phyloP scores from a whole-genome alignment of 2,797 vertebrate species.

The Alcedo quadribrachys region DNA sequence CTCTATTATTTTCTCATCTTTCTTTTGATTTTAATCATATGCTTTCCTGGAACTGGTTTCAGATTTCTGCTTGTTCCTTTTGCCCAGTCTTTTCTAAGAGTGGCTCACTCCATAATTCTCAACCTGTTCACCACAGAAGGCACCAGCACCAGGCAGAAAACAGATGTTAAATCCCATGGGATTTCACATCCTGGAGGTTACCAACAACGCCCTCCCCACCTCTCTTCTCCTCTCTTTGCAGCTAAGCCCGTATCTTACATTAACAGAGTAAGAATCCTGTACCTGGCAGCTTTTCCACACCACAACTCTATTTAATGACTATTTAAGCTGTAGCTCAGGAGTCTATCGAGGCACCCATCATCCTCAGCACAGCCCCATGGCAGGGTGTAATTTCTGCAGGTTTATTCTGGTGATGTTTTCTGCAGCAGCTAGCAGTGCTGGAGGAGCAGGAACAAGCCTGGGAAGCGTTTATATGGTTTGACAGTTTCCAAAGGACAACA shows the following conservation, averaged over 20 bases:
- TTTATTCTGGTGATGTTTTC: constrained; percentile 13
- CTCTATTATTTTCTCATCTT: background rate
- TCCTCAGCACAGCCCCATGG: background rate
- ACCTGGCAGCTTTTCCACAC: background rate
- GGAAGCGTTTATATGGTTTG: constrained; percentile 42
- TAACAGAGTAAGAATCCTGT: background rate
- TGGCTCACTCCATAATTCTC: background rate
- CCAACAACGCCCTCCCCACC: background rate
- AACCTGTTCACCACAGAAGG: background rate
- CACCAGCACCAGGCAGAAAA: background rate
- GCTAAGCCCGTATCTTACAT: background rate
- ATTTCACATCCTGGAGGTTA: background rate
- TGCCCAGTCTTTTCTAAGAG: background rate
- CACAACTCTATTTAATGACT: background rate
- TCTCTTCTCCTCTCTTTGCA: background rate
- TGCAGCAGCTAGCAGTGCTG: background rate
- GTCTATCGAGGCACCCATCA: constrained; percentile 18
- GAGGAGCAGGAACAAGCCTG: background rate
- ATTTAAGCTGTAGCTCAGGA: background rate
- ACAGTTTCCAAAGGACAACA: constrained; percentile 38
- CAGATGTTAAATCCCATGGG: background rate
- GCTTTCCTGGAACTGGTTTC: background rate
- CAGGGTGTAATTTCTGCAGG: constrained; percentile 26
- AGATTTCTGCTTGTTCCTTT: background rate
- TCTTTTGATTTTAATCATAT: background rate